phyloP scores from a whole-genome alignment of 1,140 invertebrate species.

The Sycophila sp. region DNA sequence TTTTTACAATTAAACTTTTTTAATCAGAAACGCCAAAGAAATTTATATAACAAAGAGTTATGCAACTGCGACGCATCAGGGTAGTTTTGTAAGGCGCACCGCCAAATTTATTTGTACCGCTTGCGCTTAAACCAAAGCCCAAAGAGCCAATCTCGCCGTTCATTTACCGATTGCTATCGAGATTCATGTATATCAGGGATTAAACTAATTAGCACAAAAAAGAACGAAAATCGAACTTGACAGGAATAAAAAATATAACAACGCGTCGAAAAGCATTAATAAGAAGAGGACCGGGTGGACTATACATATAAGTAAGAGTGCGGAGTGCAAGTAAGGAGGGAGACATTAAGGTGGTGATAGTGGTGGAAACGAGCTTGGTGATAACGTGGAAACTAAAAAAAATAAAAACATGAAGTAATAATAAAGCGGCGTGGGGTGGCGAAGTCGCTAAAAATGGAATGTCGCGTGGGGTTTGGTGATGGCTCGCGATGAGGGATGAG shows the following conservation, averaged over 20 bases:
- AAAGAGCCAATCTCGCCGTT: conserved; percentile 48
- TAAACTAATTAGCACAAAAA: conserved; percentile 64
- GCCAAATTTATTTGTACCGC: too few relatives aligned
- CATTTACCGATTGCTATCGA: conserved; percentile 60
- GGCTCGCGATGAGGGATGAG: neutral
- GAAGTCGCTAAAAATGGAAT: neutral
- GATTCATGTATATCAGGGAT: conserved; percentile 66
- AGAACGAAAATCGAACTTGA: conserved; percentile 22
- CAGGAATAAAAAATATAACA: neutral
- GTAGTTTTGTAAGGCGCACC: too few relatives aligned
- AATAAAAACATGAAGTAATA: conserved; percentile 10
- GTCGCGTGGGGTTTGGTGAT: neutral
- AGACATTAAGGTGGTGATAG: conserved; percentile 57
- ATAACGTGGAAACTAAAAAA: conserved; percentile 16
- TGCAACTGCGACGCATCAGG: too few relatives aligned
- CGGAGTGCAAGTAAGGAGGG: neutral
- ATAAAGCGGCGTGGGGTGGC: too few relatives aligned
- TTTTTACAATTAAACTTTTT: too few relatives aligned
- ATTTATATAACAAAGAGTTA: too few relatives aligned
- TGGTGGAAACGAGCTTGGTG: conserved; percentile 51
- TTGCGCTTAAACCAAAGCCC: too few relatives aligned
- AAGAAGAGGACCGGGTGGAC: conserved; percentile 19
- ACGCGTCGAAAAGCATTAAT: too few relatives aligned
- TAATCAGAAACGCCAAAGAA: too few relatives aligned
- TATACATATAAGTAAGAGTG: neutral